A percentile compares a stretch with the other conserved stretches of the same genome.
Conservation (phyloP, 2,113 vertebrate genomes). For the Rhegmatorhina hoffmannsi region DNA sequence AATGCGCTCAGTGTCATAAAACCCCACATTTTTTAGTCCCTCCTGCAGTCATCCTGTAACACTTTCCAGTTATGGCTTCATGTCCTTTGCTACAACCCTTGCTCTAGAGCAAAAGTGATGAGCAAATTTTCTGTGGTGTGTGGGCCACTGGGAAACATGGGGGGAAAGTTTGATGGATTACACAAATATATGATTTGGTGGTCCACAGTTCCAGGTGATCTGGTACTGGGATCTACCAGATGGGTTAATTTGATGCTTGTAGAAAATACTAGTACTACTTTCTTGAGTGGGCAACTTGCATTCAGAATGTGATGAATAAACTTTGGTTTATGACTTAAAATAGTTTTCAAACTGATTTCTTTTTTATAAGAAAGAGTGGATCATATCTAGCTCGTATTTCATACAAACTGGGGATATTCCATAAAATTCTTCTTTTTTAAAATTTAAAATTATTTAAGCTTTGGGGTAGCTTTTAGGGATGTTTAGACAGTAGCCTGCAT, state of each 20-base stretch:
- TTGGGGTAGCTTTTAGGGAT: background rate
- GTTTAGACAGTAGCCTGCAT: background rate
- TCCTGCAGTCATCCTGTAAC: too few species aligned
- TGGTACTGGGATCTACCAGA: background rate
- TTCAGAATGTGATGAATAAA: background rate
- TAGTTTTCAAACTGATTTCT: background rate
- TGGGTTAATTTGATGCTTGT: background rate
- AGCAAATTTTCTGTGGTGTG: background rate
- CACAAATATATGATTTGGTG: accelerated
- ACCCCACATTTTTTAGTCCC: background rate
- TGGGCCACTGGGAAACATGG: background rate
- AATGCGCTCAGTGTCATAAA: background rate
- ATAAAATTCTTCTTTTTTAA: background rate
- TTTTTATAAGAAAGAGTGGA: background rate
- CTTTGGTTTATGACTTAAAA: background rate
- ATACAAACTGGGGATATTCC: background rate
- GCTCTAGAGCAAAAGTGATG: background rate
- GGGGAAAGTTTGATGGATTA: background rate
- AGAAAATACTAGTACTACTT: background rate
- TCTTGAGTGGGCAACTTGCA: background rate
- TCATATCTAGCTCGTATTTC: background rate
- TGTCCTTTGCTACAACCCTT: background rate
- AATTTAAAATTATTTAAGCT: background rate
- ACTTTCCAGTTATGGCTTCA: background rate
- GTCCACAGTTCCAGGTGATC: background rate